Conservation (phyloP, 2,888 invertebrate species). For the Panopea generosa region DNA sequence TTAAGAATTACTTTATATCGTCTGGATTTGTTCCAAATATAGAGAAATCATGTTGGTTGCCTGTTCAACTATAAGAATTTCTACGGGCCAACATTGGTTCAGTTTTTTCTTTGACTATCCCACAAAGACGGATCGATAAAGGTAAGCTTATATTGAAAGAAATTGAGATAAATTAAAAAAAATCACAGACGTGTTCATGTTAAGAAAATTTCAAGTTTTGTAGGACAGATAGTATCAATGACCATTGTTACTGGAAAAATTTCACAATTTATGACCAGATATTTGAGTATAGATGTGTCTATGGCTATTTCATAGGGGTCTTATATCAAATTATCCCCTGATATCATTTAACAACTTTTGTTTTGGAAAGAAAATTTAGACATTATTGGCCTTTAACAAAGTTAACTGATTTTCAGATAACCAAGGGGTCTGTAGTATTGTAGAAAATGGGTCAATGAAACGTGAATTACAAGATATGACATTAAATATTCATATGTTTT, state of each 20-base stretch:
- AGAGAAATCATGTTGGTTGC: slow-evolving; percentile 38
- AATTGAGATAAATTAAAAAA: neutral
- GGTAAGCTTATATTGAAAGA: slow-evolving; percentile 14
- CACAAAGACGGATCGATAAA: neutral
- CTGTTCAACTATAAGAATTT: slow-evolving; percentile 25
- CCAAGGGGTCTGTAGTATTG: slow-evolving; percentile 18
- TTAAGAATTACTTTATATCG: slow-evolving; percentile 13
- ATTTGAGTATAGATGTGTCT: slow-evolving; percentile 34
- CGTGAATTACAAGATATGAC: slow-evolving; percentile 40
- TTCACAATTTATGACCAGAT: slow-evolving; percentile 45
- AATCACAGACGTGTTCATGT: slow-evolving; percentile 19
- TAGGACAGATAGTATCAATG: slow-evolving; percentile 17
- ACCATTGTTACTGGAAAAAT: slow-evolving; percentile 36
- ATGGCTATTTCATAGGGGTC: slow-evolving; percentile 13
- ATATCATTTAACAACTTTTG: slow-evolving; percentile 29
- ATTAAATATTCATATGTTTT: slow-evolving; percentile 14
- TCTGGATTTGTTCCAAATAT: slow-evolving; percentile 48
- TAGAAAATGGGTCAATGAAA: slow-evolving; percentile 50
- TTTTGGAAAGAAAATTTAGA: slow-evolving; percentile 18
- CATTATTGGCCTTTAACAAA: neutral
- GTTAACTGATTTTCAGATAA: slow-evolving; percentile 59
- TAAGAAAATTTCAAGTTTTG: slow-evolving; percentile 38
- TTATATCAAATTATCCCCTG: neutral
- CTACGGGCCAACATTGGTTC: slow-evolving; percentile 2
- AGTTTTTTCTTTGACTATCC: too few species aligned